A percentile compares a stretch with the other conserved stretches of the same genome.
Conservation (phyloP, 2,797 vertebrate genomes). For the Schizopygopsis pylzovi region DNA sequence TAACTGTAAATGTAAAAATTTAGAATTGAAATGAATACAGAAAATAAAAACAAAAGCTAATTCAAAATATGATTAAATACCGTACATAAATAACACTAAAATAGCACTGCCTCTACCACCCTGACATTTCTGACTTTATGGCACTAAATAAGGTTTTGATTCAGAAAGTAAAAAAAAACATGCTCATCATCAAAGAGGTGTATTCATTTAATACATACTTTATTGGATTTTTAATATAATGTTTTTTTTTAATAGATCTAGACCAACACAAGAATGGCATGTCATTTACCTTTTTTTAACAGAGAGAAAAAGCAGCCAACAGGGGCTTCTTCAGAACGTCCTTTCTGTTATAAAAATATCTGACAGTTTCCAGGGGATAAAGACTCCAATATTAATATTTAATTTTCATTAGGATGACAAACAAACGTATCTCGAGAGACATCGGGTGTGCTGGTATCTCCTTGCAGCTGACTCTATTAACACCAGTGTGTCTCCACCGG, state of each 20-base stretch:
- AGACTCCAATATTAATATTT: conserved; percentile 32
- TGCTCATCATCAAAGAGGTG: not conserved
- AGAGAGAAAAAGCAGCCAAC: not conserved
- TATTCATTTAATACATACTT: not conserved
- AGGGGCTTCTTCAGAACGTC: not conserved
- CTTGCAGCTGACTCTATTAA: conserved; percentile 17
- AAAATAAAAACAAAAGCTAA: too few species aligned
- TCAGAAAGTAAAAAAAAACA: not conserved
- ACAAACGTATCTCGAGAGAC: conserved; percentile 11
- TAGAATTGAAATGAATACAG: too few species aligned
- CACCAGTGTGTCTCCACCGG: conserved; percentile 8
- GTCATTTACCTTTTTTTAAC: not conserved
- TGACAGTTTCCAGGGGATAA: conserved; percentile 16
- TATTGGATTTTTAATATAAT: not conserved
- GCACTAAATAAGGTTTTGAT: not conserved
- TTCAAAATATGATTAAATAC: too few species aligned
- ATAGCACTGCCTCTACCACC: not conserved
- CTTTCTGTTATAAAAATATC: not conserved
- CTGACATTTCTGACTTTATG: not conserved
- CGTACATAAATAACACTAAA: too few species aligned
- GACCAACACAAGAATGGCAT: not conserved
- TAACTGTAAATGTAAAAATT: too few species aligned
- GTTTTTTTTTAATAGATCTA: not conserved
- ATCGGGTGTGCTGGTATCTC: conserved; percentile 14
- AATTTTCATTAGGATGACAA: conserved; percentile 38